Conservation (phyloP, 2,888 invertebrate genomes). For the Mythimna pallens region DNA sequence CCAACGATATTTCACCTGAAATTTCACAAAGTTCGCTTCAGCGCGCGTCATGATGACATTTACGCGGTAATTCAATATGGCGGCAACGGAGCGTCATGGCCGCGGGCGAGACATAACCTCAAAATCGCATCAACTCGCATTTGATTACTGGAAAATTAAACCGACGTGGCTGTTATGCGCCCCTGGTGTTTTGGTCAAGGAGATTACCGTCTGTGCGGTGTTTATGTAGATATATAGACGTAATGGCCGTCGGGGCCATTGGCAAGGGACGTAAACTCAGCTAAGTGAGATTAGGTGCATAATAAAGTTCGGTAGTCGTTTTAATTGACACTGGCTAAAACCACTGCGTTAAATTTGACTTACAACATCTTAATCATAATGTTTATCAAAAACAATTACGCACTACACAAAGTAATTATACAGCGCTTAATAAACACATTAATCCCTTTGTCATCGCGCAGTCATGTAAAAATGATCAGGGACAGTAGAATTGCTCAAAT, state of each 20-base stretch:
- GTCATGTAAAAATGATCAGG: neutral
- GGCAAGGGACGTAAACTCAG: slow-evolving; percentile 3
- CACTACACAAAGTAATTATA: neutral
- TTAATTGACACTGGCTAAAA: neutral
- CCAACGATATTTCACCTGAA: slow-evolving; percentile 64
- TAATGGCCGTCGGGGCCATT: slow-evolving; percentile 22
- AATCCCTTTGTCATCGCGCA: too few relatives aligned
- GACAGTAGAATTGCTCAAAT: slow-evolving; percentile 9
- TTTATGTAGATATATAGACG: slow-evolving; percentile 20
- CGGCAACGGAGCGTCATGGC: slow-evolving; percentile 73
- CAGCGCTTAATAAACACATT: neutral
- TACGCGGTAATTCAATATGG: slow-evolving; percentile 82
- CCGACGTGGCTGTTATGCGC: slow-evolving; percentile 73
- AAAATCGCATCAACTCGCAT: slow-evolving; percentile 81
- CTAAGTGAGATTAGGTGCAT: slow-evolving; percentile 34
- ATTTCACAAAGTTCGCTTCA: slow-evolving; percentile 68
- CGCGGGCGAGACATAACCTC: slow-evolving; percentile 81
- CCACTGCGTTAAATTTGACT: neutral
- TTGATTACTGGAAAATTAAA: slow-evolving; percentile 84
- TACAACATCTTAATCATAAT: neutral
- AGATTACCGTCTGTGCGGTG: slow-evolving; percentile 41
- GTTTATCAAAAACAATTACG: too few relatives aligned
- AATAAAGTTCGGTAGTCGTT: slow-evolving; percentile 20
- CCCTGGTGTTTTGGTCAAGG: slow-evolving; percentile 66
- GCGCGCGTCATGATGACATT: slow-evolving; percentile 70